Evolutionary conservation across 2,113 vertebrate genomes (phyloP).

Genomic region (Pseudopipra pipra): DNA sequence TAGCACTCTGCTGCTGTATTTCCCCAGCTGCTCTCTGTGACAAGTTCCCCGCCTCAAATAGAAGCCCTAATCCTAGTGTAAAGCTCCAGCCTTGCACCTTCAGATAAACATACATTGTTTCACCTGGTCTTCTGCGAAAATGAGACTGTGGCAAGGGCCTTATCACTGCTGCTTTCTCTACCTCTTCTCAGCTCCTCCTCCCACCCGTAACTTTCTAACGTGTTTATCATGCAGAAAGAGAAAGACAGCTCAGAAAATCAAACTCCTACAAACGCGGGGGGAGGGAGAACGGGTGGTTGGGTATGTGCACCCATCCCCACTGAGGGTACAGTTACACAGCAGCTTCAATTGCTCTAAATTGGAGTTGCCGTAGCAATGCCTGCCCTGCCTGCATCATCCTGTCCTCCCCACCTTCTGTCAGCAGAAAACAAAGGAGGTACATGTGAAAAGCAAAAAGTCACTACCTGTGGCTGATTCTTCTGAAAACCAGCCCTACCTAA

Average conservation of each 20-base stretch:
- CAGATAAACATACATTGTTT: neutral
- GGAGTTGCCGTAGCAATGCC: conserved; percentile 11
- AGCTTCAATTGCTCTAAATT: neutral
- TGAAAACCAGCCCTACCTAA: neutral
- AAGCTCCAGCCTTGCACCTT: neutral
- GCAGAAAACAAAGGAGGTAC: neutral
- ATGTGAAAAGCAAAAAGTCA: neutral
- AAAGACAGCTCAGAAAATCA: conserved; percentile 32
- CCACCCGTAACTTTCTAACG: neutral
- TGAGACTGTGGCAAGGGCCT: neutral
- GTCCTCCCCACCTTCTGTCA: neutral
- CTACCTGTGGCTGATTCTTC: neutral
- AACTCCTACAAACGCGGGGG: neutral
- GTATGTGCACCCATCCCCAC: neutral
- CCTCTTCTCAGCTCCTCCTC: neutral
- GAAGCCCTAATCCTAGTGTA: neutral
- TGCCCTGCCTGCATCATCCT: neutral
- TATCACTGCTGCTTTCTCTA: neutral
- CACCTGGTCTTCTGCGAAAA: neutral
- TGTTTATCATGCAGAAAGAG: neutral
- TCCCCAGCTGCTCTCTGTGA: neutral
- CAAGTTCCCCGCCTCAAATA: neutral
- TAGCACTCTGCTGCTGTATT: neutral
- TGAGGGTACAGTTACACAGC: neutral
- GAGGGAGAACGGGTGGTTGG: neutral